Evolutionary conservation across 2,797 vertebrate species (phyloP), one percentile per base, ranked within the genome.

Genomic region (Anguilla pacifica): DNA sequence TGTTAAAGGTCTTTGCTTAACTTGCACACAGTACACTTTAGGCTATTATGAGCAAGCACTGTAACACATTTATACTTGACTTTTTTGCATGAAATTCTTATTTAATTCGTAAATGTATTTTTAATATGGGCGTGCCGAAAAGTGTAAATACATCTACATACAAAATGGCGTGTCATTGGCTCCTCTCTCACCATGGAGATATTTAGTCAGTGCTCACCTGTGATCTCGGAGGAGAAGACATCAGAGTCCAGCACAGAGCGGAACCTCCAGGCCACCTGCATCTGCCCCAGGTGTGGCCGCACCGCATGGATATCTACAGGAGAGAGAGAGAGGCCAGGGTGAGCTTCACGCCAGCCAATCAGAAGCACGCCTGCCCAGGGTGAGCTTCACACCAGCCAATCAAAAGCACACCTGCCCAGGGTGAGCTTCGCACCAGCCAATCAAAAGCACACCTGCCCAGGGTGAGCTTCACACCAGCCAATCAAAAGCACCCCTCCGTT

Each of bases 191-290:
- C 13, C 57, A 59, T 59, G 10, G 57, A 59, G 10, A 59, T 59
- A 59, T 59, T 19, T 59, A 2, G 2, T 59, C 57, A 59, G 57
- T 1, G 22, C 91, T 94, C 89, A 99, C 99, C 99, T 97, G 98
- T 98, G 91, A 99, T 99, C 95, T 99, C 94, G 86, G 98, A 99
- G 0, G 98, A 97, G 87, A 99, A 98, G 87, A 99, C 98, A 91
- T 99, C 99, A 0, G 99, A 99, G 92, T 99, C 97, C 89, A 99
- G 93, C 70, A 99, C 96, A 0, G 98, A 98, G 82, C 98, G 97
- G 95, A 99, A 99, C 35, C 98, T 97, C 87, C 95, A 96, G 6
- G 99, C 98, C 88, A 99, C 99, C 90, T 98, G 97, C 39, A 96
- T 95, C 93, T 99, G 99, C 84, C 99, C 98, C 0, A 92, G 97